These are phyloP conservation scores for Puma concolor DNA, from an alignment of 2,113 vertebrate species.

Conservation along the genomic window DNA sequence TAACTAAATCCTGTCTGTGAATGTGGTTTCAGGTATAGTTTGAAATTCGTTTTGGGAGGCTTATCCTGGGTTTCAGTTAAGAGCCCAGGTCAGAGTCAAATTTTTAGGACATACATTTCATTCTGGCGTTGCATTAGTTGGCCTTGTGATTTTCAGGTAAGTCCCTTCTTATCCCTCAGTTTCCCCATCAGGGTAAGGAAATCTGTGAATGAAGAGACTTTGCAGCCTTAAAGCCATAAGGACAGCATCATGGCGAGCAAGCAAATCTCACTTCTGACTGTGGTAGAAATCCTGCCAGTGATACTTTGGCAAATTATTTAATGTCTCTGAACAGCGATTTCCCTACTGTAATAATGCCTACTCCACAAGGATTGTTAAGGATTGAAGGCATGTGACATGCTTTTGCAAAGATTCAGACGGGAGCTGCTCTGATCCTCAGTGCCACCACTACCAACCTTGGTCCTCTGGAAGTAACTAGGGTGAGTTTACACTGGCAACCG, in stretches of 20 bases:
- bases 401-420: background rate
- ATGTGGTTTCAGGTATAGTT: background rate
- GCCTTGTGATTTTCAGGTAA: slow-evolving; percentile 10
- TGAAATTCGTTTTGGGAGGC: background rate
- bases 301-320: background rate
- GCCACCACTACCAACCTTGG: background rate
- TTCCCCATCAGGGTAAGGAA: background rate
- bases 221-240: background rate
- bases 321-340: background rate
- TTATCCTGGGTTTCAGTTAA: background rate
- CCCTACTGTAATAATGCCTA: background rate
- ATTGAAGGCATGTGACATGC: background rate
- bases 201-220: background rate
- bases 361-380: background rate
- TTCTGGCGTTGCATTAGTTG: background rate
- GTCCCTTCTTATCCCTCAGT: background rate
- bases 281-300: background rate
- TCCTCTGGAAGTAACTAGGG: background rate
- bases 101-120: background rate
- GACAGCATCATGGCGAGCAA: background rate
- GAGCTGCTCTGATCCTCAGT: background rate
- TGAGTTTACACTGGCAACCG: slow-evolving; percentile 35
- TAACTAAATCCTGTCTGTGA: background rate
- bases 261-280: background rate
- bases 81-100: background rate